Conservation (phyloP, 1,140 invertebrate genomes). For the Heliothis virescens region DNA sequence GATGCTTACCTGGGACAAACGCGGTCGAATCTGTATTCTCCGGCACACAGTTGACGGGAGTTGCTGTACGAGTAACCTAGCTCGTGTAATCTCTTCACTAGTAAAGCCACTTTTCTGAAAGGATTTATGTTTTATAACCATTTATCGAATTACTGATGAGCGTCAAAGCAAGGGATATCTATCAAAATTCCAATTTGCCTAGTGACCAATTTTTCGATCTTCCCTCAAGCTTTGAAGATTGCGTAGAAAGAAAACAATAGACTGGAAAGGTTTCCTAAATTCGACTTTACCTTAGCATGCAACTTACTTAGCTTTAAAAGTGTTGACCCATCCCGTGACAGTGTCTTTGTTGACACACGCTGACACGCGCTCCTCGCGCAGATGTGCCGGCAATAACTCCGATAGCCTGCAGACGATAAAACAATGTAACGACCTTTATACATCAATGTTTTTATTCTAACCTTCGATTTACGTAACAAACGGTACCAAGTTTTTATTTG, state of each 20-base stretch:
- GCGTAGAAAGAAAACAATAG: no score
- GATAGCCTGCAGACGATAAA: conserved; percentile 80
- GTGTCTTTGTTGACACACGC: conserved; percentile 87
- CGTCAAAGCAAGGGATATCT: no score
- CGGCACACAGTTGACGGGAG: conserved; percentile 81
- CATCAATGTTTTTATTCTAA: conserved; percentile 21
- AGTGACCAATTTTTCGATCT: no score
- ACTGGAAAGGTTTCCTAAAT: no score
- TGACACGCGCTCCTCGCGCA: conserved; percentile 88
- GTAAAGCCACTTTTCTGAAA: conserved; percentile 80
- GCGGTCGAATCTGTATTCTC: conserved; percentile 89
- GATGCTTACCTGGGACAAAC: conserved; percentile 88
- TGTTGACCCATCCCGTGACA: conserved; percentile 92
- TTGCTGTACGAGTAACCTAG: conserved; percentile 82
- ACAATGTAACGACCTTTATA: conserved; percentile 35
- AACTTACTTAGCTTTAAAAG: conserved; percentile 88
- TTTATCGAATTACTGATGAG: no score
- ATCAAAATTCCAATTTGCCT: no score
- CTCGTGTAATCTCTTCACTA: conserved; percentile 77
- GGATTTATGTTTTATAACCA: neutral
- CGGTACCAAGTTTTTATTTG: conserved; percentile 10
- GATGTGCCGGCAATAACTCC: conserved; percentile 89
- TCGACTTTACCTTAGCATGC: no score
- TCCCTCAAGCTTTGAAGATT: no score
- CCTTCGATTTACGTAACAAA: conserved; percentile 30